Conservation (phyloP, 2,888 invertebrate species). For the Agriopis marginaria region DNA sequence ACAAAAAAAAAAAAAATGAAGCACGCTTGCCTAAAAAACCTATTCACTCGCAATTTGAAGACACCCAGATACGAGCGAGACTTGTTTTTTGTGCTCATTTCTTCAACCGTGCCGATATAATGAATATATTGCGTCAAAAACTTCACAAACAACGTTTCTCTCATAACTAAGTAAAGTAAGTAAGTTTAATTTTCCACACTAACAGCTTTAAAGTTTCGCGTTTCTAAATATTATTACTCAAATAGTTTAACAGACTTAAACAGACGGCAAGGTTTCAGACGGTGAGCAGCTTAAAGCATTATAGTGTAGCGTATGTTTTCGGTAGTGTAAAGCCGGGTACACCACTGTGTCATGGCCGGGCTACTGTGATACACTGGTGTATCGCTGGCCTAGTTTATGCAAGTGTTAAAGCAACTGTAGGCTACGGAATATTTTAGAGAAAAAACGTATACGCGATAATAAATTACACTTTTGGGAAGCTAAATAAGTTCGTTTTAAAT, state of each 20-base stretch:
- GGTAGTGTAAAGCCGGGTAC: slow-evolving; percentile 53
- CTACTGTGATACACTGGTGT: slow-evolving; percentile 8
- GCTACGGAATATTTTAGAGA: too few species aligned
- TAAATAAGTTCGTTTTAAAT: too few species aligned
- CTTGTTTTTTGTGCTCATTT: too few species aligned
- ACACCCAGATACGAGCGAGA: too few species aligned
- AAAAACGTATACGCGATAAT: not conserved
- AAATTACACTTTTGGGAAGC: too few species aligned
- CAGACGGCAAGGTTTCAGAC: slow-evolving; percentile 17
- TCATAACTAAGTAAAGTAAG: not conserved
- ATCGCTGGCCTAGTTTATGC: slow-evolving; percentile 27
- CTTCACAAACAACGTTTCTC: too few species aligned
- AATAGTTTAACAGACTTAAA: slow-evolving; percentile 43
- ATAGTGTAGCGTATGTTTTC: slow-evolving; percentile 48
- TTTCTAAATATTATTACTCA: slow-evolving; percentile 45
- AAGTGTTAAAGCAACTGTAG: not conserved
- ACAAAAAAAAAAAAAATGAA: too few species aligned
- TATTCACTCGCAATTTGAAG: too few species aligned
- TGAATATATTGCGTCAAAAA: too few species aligned
- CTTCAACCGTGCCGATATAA: too few species aligned
- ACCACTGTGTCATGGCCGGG: slow-evolving; percentile 37
- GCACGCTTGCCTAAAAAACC: too few species aligned
- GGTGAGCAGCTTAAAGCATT: not conserved
- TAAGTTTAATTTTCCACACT: not conserved
- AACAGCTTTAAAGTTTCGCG: slow-evolving; percentile 22